Percentiles rank a stretch among this genome's conserved stretches.
These are phyloP conservation scores for Portevinia maculata DNA, from an alignment of 2,888 invertebrate species.

Conservation along the genomic window DNA sequence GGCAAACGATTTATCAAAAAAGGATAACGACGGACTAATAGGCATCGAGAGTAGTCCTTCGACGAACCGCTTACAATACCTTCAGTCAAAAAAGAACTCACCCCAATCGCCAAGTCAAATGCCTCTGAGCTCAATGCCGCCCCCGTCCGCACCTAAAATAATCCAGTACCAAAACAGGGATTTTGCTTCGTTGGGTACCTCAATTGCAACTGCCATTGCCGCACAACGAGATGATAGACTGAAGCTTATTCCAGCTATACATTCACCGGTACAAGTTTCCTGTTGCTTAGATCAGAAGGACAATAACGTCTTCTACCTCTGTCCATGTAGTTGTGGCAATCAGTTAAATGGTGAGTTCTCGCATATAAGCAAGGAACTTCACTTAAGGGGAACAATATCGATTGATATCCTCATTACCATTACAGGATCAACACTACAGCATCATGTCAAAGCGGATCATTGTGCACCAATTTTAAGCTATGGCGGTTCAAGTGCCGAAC, in stretches of 20 bases:
- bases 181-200: constrained; percentile 63
- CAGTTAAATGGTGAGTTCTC: constrained; percentile 68
- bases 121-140: constrained; percentile 3
- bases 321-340: constrained; percentile 70
- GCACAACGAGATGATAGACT: constrained; percentile 38
- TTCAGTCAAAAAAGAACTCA: constrained; percentile 52
- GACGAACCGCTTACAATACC: constrained; percentile 50
- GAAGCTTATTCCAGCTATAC: constrained; percentile 41
- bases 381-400: constrained; percentile 23
- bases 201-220: constrained; percentile 43
- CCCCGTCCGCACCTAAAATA: constrained; percentile 20
- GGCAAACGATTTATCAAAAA: constrained; percentile 83
- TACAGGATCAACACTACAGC: constrained; percentile 75
- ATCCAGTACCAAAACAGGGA: constrained; percentile 60
- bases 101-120: constrained; percentile 30
- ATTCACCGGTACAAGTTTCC: constrained; percentile 40
- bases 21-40: constrained; percentile 70
- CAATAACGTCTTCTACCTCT: constrained; percentile 51
- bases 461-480: constrained; percentile 76
- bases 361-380: background rate
- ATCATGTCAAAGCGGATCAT: constrained; percentile 77
- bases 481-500: constrained; percentile 75
- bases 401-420: constrained; percentile 40
- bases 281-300: constrained; percentile 39
- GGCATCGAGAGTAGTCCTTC: constrained; percentile 51